Evolutionary conservation across 1,140 invertebrate species (phyloP).

Genomic region (Drosophila insularis): DNA sequence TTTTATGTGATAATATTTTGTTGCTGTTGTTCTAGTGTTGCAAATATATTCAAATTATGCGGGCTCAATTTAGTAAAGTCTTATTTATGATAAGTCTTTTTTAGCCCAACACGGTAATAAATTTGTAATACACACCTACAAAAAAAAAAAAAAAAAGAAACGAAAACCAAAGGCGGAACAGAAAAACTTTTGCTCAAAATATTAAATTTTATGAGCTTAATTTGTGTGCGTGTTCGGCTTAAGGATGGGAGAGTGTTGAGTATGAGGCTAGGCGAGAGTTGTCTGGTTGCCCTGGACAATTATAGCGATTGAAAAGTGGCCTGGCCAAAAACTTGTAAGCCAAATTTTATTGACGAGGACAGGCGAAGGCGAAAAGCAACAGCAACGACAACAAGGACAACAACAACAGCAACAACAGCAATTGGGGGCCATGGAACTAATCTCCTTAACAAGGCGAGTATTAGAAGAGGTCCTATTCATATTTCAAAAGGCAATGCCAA

Average conservation of each 20-base stretch:
- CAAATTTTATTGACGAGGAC: slow-evolving; percentile 69
- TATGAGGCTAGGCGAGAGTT: background rate
- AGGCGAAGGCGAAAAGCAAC: background rate
- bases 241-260: background rate
- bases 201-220: slow-evolving; percentile 81
- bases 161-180: background rate
- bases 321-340: slow-evolving; percentile 62
- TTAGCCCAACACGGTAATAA: slow-evolving; percentile 57
- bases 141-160: background rate
- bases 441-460: slow-evolving; percentile 74
- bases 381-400: background rate
- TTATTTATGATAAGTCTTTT: slow-evolving; percentile 17
- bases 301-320: slow-evolving; percentile 76
- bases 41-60: slow-evolving; percentile 59
- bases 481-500: slow-evolving; percentile 70
- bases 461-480: slow-evolving; percentile 70
- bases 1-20: slow-evolving; percentile 46
- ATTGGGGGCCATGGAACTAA: slow-evolving; percentile 43
- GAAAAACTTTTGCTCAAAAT: slow-evolving; percentile 62
- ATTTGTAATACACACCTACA: slow-evolving; percentile 56
- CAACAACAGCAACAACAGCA: slow-evolving; percentile 35
- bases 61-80: slow-evolving; percentile 13
- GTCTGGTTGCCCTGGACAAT: slow-evolving; percentile 52
- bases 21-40: slow-evolving; percentile 26
- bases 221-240: slow-evolving; percentile 70